Base-by-base conservation (phyloP, 1,140 invertebrate species). In the Brachionus rubens region DNA sequence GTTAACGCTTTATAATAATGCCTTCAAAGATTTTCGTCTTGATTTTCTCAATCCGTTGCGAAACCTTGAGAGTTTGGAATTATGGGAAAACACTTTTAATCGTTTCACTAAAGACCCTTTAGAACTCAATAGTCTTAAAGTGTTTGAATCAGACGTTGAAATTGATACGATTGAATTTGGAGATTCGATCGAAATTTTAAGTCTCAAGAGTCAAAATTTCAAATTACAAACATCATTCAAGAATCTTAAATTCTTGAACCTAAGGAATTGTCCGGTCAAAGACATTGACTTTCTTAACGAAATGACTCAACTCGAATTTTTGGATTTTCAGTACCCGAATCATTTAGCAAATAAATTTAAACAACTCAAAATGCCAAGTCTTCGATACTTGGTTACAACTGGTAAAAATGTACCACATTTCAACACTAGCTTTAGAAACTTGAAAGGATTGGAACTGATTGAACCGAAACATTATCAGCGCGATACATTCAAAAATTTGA, bases 371-470 rank as follows among this genome's bases (percentile, higher is more conserved):
- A 24, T 54, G 24, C 50, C 50, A 54, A 26, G 1, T 16, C 14
- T 54, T 12, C 21, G 26, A 54, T 54, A 24, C 26, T 54, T 54
- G 26, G 50, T 26, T 6, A 24, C 26, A 28, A 54, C 50, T 19
- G 21, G 50, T 26, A 26, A 16, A 10, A 54, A 54, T 26, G 26
- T 24, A 28, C 50, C 50, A 2, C 21, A 54, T 14, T 54, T 54
- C 26, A 54, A 26, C 12, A 10, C 21, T 26, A 24, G 19, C 12
- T 26, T 54, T 19, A 54, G 26, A 24, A 54, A 54, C 26, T 54
- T 54, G 9, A 16, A 54, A 54, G 50, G 50, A 3, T 54, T 54
- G 50, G 50, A 54, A 54, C 26, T 54, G 24, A 54, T 54, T 26
- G 50, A 54, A 26, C 50, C 50, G 12, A 54, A 26, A 26, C 26